Conservation (phyloP, 2,888 invertebrate genomes). For the Graphium colonna region DNA sequence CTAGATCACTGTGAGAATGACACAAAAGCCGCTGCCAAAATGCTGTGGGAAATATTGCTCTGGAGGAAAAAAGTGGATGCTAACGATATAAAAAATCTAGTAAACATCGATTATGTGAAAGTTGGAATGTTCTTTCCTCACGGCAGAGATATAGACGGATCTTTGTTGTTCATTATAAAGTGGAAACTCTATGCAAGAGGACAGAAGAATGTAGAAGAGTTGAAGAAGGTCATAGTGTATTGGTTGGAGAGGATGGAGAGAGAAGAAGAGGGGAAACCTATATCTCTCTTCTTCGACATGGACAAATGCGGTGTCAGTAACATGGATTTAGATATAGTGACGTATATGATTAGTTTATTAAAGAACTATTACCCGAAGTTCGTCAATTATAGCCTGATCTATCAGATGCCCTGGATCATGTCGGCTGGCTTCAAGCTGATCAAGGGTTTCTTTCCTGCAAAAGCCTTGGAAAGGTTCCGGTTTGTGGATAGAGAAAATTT, state of each 20-base stretch:
- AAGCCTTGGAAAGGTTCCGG: constrained; percentile 90
- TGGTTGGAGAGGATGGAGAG: constrained; percentile 88
- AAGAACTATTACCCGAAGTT: constrained; percentile 91
- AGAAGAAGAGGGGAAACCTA: constrained; percentile 83
- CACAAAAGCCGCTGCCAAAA: constrained; percentile 82
- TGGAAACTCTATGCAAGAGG: constrained; percentile 87
- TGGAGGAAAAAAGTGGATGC: constrained; percentile 90
- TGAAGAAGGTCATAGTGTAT: constrained; percentile 88
- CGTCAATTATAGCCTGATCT: constrained; percentile 90
- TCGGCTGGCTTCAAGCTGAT: constrained; percentile 93
- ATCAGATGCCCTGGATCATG: constrained; percentile 93
- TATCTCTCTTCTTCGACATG: constrained; percentile 93
- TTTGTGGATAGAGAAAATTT: constrained; percentile 86
- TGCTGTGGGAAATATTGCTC: constrained; percentile 89
- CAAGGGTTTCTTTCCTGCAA: constrained; percentile 89
- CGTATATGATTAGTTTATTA: constrained; percentile 88
- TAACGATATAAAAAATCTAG: constrained; percentile 86
- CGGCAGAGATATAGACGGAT: constrained; percentile 79
- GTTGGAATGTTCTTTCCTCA: constrained; percentile 88
- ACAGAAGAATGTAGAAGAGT: constrained; percentile 82
- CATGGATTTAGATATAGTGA: constrained; percentile 92
- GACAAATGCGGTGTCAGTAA: constrained; percentile 88
- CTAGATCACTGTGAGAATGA: constrained; percentile 86
- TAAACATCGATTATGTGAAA: constrained; percentile 86
- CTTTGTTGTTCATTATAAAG: constrained; percentile 85